These are phyloP conservation scores for Melanotaenia maccullochi DNA, from an alignment of 2,797 vertebrate genomes.

Conservation along the genomic window DNA sequence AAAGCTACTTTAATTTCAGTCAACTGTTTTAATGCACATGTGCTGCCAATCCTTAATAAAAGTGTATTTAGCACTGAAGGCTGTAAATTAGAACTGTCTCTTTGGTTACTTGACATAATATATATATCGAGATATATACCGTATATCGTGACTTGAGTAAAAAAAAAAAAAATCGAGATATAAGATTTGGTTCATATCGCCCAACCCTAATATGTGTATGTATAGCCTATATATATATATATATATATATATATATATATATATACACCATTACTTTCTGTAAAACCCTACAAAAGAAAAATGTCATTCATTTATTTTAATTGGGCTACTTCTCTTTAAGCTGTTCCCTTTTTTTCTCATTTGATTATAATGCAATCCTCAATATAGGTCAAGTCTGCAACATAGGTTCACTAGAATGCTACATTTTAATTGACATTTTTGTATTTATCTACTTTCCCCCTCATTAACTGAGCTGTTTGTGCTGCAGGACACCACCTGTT, in stretches of 20 bases:
- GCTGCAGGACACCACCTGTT: slow-evolving; percentile 65
- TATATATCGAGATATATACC: too few species aligned
- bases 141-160: too few species aligned
- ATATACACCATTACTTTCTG: background rate
- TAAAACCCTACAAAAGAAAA: background rate
- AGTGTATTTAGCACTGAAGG: too few species aligned
- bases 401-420: slow-evolving; percentile 23
- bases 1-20: too few species aligned
- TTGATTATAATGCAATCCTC: slow-evolving; percentile 18
- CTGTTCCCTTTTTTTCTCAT: slow-evolving; percentile 10
- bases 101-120: too few species aligned
- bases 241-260: background rate
- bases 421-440: slow-evolving; percentile 9
- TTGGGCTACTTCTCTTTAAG: slow-evolving; percentile 34
- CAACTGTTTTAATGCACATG: too few species aligned
- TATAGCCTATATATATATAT: background rate
- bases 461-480: background rate
- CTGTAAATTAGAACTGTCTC: too few species aligned
- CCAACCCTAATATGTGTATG: too few species aligned
- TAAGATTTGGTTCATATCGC: too few species aligned
- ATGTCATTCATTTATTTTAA: slow-evolving; percentile 9
- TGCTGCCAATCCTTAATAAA: too few species aligned
- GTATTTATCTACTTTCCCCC: background rate
- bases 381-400: slow-evolving; percentile 48
- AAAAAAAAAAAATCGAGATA: too few species aligned